Evolutionary conservation across 2,797 vertebrate species (phyloP), one percentile per base, ranked within the genome.

Genomic region (Euphonia xanthogaster): DNA sequence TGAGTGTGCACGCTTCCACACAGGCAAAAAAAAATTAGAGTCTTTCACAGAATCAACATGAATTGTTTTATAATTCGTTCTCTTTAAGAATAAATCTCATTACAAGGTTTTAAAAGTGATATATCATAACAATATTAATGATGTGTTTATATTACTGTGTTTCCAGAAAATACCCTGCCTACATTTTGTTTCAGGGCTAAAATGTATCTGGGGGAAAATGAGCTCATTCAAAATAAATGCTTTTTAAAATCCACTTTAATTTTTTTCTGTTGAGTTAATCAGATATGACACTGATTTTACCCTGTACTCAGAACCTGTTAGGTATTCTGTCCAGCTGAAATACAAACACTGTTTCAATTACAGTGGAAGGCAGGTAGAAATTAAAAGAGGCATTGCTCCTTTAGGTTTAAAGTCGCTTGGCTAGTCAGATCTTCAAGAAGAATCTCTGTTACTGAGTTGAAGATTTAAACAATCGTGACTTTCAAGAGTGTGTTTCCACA

Each of bases 321-420:
- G 90, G 87, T 61, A 94, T 97, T 86, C 96, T 97, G 97, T 97
- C 97, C 96, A 88, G 89, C 44, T 96, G 94, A 96, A 95, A 96
- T 96, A 84, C 95, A 96, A 97, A 96, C 96, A 97, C 93, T 95
- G 94, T 93, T 96, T 97, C 96, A 95, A 96, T 96, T 97, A 97
- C 89, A 88, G 86, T 79, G 89, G 70, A 91, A 97, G 93, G 95
- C 96, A 97, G 95, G 95, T 97, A 97, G 85, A 92, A 95, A 97
- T 97, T 97, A 96, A 95, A 95, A 97, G 89, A 92, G 88, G 91
- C 94, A 96, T 87, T 87, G 91, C 82, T 96, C 94, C 86, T 97
- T 97, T 94, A 94, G 91, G 74, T 93, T 95, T 94, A 74, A 96
- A 93, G 90, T 75, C 44, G 7, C 81, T 91, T 91, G 92, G 92